Conservation (phyloP, 2,888 invertebrate species). For the Epinotia nisella region DNA sequence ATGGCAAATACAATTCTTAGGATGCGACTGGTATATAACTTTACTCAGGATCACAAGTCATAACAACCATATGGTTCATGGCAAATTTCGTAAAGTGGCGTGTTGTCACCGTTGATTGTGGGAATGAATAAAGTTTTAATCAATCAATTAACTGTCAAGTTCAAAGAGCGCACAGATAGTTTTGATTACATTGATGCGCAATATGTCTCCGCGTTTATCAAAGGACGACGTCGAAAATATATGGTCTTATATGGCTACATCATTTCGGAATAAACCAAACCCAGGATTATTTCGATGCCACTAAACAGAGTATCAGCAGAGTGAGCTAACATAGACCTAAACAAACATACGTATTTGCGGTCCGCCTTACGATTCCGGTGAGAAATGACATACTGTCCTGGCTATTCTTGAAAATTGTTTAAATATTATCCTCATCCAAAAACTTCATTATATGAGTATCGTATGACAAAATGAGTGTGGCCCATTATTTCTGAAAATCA, state of each 20-base stretch:
- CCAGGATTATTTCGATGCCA: constrained; percentile 23
- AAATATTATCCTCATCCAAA: constrained; percentile 4
- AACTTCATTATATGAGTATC: background rate
- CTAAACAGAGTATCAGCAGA: constrained; percentile 22
- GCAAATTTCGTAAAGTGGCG: background rate
- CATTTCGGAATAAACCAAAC: background rate
- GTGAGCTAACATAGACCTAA: constrained; percentile 35
- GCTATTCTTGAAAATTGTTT: constrained; percentile 28
- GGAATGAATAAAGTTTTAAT: no score
- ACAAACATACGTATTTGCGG: constrained; percentile 46
- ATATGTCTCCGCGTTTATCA: background rate
- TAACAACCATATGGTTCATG: background rate
- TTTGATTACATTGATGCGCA: background rate
- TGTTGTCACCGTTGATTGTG: background rate
- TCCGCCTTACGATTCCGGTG: constrained; percentile 46
- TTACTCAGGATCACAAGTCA: background rate
- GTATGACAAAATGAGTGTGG: no score
- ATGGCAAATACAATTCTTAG: no score
- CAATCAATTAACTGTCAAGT: background rate
- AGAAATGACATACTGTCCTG: constrained; percentile 39
- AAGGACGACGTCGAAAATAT: background rate
- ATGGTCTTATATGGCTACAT: background rate
- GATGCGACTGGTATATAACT: background rate
- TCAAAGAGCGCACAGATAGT: background rate
- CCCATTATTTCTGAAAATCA: no score